Base-by-base conservation (phyloP, 2,113 vertebrate genomes). In the Seriola quinqueradiata region DNA sequence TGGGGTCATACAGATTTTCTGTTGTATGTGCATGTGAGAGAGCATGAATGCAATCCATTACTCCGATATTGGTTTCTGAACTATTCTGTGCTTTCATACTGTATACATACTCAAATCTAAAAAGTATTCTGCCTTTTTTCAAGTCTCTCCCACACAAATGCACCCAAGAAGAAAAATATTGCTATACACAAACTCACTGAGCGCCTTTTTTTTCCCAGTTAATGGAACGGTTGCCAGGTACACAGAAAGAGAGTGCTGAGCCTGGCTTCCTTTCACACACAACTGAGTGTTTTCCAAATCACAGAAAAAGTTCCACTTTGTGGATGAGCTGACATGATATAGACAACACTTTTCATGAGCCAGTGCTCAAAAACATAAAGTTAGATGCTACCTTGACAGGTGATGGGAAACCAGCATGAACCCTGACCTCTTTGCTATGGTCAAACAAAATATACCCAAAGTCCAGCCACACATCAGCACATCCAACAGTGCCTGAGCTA, bases 131-230 rank as follows among this genome's bases (percentile, higher is more conserved):
- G 32, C 3, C 28, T 34, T 58, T 58, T 16, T 58, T 48, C 46
- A 63, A 58, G 25, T 34, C n/a, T 46, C 40, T 63, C 59, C 71
- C 60, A 65, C 48, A 42, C 34, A 1, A 65, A 54, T 54, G n/a
- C n/a, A 64, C 34, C n/a, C 25, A 54, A 17, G 16, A 34, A 21
- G n/a, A 65, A 64, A 32, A 21, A 28, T 36, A 63, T 34, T 5
- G 9, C 16, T 38, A 52, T 44, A 63, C n/a, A 63, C 32, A 61
- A 28, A 73, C 42, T 21, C 50, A 52, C 50, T 52, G 19, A 21
- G 50, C 50, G 8, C 19, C 40, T 42, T 42, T 42, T 42, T 21
- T 52, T 21, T 6, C n/a, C 13, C 58, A 17, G 32, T 60, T 60
- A 34, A 34, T 14, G 32, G 59, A 61, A 36, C 8, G 7, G 16